Evolutionary conservation across 1,140 invertebrate genomes (phyloP), one percentile per base, ranked within the genome.

Genomic region (Atopsyche davidsoni): DNA sequence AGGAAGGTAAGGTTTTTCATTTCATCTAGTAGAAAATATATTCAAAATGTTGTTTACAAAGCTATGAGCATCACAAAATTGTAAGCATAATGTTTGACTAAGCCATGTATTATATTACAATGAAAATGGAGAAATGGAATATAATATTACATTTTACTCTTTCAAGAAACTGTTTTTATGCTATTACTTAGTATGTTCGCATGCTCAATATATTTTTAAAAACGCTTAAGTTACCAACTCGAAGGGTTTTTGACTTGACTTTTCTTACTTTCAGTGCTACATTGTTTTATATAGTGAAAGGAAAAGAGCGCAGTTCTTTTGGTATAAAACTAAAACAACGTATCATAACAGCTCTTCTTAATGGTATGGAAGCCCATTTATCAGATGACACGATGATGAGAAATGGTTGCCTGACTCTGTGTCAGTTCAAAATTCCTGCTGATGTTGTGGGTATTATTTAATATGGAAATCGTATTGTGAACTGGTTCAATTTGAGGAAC

Each of bases 281-380:
- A n/a, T 67, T 95, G 32, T 95, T 94, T 72, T 95, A 95, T 63
- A 93, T 96, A 58, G 86, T 93, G 1, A 94, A 93, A 73, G 84
- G 83, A 14, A 84, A 85, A 58, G 84, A 89, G 62, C 84, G 82
- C 56, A 73, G 78, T 64, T 65, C 74, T 57, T 71, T 82, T 68
- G 75, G 72, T 53, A 78, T 75, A 32, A 79, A 79, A 60, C 74
- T 90, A 34, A 90, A 89, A 63, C 76, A 81, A 55, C 79, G 80
- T 61, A 89, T 92, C 51, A 87, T 93, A 23, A 80, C 80, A 7
- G 84, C 85, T 0, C 68, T 93, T 13, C 72, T 95, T 11, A 86
- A 90, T 66, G 90, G 86, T n/a, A 95, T 96, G 91, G 83, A 85
- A 55, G 76, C 78, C 40, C 86, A 92, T 64, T 77, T 79, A 58